Percentiles rank a stretch among this genome's conserved stretches.
Conservation (phyloP, 2,113 vertebrate genomes). For the Cryptomyrus ogoouensis region DNA sequence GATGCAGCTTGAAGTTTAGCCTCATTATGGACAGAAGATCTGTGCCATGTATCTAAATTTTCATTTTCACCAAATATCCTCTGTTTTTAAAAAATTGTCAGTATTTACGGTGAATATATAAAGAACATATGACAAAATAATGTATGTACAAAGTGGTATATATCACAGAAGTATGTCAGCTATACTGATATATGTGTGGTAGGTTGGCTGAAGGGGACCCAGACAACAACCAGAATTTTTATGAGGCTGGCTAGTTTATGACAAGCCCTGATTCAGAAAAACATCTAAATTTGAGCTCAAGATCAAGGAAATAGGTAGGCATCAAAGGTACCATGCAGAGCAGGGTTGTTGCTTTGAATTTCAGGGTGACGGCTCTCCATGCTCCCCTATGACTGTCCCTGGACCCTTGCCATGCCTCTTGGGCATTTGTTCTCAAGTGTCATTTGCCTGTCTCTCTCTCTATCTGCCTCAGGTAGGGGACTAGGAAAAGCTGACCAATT, state of each 20-base stretch:
- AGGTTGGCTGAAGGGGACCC: neutral
- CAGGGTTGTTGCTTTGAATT: neutral
- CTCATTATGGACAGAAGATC: neutral
- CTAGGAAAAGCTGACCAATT: neutral
- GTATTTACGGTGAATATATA: neutral
- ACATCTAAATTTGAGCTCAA: neutral
- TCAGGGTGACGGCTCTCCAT: neutral
- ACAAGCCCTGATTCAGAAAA: neutral
- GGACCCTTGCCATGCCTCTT: neutral
- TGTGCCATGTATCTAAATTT: neutral
- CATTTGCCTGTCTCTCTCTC: neutral
- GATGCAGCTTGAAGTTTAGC: neutral
- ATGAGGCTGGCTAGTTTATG: neutral
- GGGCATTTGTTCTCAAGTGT: neutral
- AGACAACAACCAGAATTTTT: neutral
- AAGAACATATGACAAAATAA: neutral
- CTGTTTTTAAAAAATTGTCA: neutral
- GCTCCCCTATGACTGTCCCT: neutral
- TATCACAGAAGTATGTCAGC: neutral
- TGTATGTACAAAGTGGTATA: neutral
- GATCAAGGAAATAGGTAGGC: neutral
- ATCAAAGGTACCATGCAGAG: neutral
- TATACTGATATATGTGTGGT: neutral
- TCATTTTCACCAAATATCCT: neutral
- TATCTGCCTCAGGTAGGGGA: neutral